Evolutionary conservation across 2,888 invertebrate species (phyloP).

Genomic region (Cerastis rubricosa): DNA sequence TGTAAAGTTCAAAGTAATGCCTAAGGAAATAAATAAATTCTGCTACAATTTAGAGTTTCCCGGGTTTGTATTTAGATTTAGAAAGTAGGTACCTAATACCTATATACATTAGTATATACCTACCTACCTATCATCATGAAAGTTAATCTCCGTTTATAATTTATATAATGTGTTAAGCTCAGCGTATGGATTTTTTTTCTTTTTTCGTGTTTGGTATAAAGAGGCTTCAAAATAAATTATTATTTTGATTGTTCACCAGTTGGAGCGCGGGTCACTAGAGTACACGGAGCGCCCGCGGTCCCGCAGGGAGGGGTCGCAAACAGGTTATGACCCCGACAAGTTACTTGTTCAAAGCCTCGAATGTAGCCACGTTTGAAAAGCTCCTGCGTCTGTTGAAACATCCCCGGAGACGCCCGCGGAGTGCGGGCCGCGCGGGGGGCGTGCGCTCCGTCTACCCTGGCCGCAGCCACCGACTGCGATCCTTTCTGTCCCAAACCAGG

Average conservation of each 20-base stretch:
- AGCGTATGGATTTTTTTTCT: neutral
- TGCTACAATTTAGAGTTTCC: neutral
- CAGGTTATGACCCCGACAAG: conserved; percentile 91
- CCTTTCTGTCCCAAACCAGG: conserved; percentile 86
- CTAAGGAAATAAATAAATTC: neutral
- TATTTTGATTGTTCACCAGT: conserved; percentile 78
- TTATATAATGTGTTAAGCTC: conserved; percentile 1
- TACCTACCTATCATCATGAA: neutral
- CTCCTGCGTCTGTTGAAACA: conserved; percentile 72
- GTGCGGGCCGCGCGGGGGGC: conserved; percentile 63
- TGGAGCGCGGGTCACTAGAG: conserved; percentile 84
- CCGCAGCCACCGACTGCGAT: conserved; percentile 76
- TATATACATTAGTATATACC: too few relatives aligned
- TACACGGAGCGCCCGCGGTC: conserved; percentile 83
- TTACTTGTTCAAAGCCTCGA: conserved; percentile 88
- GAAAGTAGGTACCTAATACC: neutral
- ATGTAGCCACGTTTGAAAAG: conserved; percentile 80
- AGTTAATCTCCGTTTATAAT: neutral
- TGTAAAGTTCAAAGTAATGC: neutral
- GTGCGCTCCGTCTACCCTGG: conserved; percentile 75
- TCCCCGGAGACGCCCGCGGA: conserved; percentile 66
- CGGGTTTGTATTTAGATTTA: neutral
- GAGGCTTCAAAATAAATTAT: conserved; percentile 60
- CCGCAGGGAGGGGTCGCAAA: conserved; percentile 90
- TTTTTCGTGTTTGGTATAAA: conserved; percentile 1